Base-by-base conservation (phyloP, 2,797 vertebrate species). In the Rhinatrema bivittatum region DNA sequence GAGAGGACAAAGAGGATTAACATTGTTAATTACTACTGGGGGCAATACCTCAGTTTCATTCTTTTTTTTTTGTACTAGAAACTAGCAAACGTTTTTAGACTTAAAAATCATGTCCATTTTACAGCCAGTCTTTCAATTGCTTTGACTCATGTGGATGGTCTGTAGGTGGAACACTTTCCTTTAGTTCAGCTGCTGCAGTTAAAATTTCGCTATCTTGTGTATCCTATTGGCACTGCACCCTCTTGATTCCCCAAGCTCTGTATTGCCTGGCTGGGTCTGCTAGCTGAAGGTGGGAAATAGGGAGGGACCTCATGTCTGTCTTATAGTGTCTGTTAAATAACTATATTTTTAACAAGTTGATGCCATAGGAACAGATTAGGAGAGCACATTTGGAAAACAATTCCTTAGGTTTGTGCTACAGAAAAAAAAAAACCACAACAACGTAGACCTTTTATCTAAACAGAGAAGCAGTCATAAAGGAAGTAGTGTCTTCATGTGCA, bases 141-240 rank as follows among this genome's bases (percentile, higher is more conserved):
- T 50, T 46, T 40, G 44, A 49, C 47, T 57, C 25, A 18, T 28
- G 64, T 53, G 76, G 67, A 62, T n/a, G 37, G 72, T 74, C 73
- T 78, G 70, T 75, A 83, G 80, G 79, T 83, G 75, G 75, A 84
- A 82, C 72, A 79, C 74, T 83, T 78, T 44, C 68, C 76, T 73
- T 64, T 50, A 59, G 56, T 71, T 79, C 64, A 49, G 14, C 52
- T 64, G 48, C 50, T 65, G 12, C 51, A 62, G 51, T 66, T 7
- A 2, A 62, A 72, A 58, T 64, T 54, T 39, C 21, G 28, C 46
- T 22, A 15, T 43, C 40, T 32, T 19, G n/a, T n/a, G n/a, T n/a
- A n/a, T n/a, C n/a, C n/a, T n/a, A n/a, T n/a, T n/a, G n/a, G n/a
- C n/a, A n/a, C n/a, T n/a, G n/a, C n/a, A n/a, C n/a, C n/a, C n/a